These are phyloP conservation scores for Melanotaenia boesemani DNA, from an alignment of 2,797 vertebrate species.

Conservation along the genomic window DNA sequence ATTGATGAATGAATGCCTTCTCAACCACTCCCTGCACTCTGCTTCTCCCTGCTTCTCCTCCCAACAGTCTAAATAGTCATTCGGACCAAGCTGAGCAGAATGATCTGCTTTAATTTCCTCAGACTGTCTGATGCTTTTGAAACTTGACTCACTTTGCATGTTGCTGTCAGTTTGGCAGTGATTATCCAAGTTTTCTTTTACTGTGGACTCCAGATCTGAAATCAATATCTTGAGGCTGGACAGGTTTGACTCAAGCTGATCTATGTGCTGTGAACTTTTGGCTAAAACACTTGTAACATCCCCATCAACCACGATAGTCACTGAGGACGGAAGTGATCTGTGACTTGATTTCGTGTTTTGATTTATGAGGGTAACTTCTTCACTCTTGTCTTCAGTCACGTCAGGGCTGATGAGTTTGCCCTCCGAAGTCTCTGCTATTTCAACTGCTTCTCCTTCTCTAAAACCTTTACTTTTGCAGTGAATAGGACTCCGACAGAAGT, in stretches of 20 bases:
- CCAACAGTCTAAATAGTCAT: conserved; percentile 2
- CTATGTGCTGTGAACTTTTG: conserved; percentile 73
- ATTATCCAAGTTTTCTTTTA: conserved; percentile 60
- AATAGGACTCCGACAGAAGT: conserved; percentile 77
- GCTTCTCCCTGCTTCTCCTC: not conserved
- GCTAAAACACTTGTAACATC: conserved; percentile 11
- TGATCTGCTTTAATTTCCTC: conserved; percentile 12
- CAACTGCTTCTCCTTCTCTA: not conserved
- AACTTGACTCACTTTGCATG: conserved; percentile 9
- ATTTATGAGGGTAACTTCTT: conserved; percentile 6
- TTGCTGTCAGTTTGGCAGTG: conserved; percentile 31
- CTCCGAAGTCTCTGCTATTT: not conserved
- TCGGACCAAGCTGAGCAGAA: not conserved
- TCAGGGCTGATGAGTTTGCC: conserved; percentile 24
- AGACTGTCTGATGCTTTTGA: not conserved
- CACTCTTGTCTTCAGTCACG: conserved; percentile 30
- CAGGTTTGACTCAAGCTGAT: conserved; percentile 78
- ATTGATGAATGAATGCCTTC: conserved; percentile 33
- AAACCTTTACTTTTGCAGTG: conserved; percentile 55
- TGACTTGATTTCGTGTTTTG: not conserved
- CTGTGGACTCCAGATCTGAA: conserved; percentile 77
- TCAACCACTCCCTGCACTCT: conserved; percentile 7
- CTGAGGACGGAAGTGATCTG: not conserved
- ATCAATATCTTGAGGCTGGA: conserved; percentile 77
- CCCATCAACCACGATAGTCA: conserved; percentile 10